Evolutionary conservation across 2,113 vertebrate species (phyloP), one percentile per base, ranked within the genome.

Genomic region (Paramisgurnus dabryanus): DNA sequence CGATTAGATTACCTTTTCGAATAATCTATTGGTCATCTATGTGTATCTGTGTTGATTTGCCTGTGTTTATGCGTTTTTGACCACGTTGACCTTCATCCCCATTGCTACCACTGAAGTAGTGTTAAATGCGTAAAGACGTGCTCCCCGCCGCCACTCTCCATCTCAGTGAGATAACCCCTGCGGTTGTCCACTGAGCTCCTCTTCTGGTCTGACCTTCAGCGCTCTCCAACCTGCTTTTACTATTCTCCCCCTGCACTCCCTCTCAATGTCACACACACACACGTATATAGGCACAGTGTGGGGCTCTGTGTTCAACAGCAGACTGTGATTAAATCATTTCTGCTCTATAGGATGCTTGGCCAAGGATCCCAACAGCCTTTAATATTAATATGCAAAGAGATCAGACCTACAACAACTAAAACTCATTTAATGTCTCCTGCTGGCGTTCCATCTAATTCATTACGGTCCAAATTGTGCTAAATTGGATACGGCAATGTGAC

Each of bases 91-190:
- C 73, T 75, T 75, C 73, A 64, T 64, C 22, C 43, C 72, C 61
- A 17, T 43, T 34, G 22, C 41, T 49, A 18, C 58, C 63, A 41
- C 41, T 76, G 63, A 65, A 47, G 60, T 65, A 47, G 45, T 17
- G 34, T 77, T 66, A 65, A 53, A 77, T 50, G 75, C n/a, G 60
- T 77, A 41, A 77, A 77, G 63, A 65, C 10, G 17, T 55, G 75
- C 75, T 67, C 17, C 60, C 69, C 71, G 65, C 27, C 67, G 75
- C 63, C 67, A 18, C 47, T 41, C 80, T 67, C 74, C 80, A 83
- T 88, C 74, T 86, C 77, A 65, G 18, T 64, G 53, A 11, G 49
- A 15, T 66, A 60, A 78, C 68, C 77, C 39, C 55, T 63, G 77
- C 71, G 55, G 57, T 68, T 72, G 67, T 39, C 43, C 41, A 34